Base-by-base conservation (phyloP, 2,113 vertebrate species). In the Sinocyclocheilus maitianheensis region DNA sequence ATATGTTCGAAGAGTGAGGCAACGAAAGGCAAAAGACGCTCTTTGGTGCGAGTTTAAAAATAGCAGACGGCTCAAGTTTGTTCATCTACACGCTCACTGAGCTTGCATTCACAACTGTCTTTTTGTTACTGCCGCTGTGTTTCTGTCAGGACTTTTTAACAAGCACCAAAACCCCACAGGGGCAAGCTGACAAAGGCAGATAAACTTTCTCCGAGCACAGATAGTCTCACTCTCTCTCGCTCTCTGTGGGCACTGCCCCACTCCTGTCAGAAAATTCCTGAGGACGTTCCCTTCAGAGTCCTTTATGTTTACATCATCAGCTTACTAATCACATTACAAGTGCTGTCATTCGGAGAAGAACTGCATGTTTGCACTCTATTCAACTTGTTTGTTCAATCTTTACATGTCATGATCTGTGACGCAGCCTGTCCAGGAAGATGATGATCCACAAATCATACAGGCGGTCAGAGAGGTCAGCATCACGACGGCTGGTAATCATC, bases 91-190 rank as follows among this genome's bases (percentile, higher is more conserved):
- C 3, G 77, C 55, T 84, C 69, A 74, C 72, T 71, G 76, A 85
- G 77, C 62, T 77, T 86, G 71, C 72, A 48, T 43, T 37, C 84
- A 72, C 80, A 71, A 53, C 65, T 58, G 72, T 81, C 63, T 90
- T 85, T 90, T 88, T 86, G 87, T 89, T 90, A 40, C 30, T 86
- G 83, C 76, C 90, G 90, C 83, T 91, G 90, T 92, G 92, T 89
- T 89, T 91, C 91, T 92, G 92, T 92, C 90, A 93, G 92, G 93
- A 93, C 90, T 93, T 95, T 93, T 93, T 94, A 94, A 94, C 91
- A 92, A 94, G 93, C 92, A 91, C 69, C 65, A 84, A 84, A 93
- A 85, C 74, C 90, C 92, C 92, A 75, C 90, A 91, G 83, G 84
- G 89, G 90, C 87, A 91, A 92, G 92, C 91, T 94, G 92, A 92